Evolutionary conservation across 1,140 invertebrate genomes (phyloP), one percentile per base, ranked within the genome.

Genomic region (Drosophila erecta): DNA sequence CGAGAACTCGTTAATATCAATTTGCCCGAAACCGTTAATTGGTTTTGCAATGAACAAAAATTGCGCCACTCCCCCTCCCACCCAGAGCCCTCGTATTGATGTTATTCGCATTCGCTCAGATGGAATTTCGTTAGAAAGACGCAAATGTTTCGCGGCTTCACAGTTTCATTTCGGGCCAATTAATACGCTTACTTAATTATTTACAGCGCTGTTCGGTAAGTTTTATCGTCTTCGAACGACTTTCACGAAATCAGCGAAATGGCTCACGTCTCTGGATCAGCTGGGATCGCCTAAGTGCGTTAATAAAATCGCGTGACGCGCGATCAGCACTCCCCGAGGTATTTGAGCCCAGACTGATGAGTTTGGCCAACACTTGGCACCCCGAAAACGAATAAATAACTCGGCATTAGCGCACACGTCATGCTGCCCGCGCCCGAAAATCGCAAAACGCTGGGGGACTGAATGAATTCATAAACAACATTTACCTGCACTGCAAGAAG

Each of bases 41-140:
- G 85, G 81, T 90, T 90, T 90, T 90, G 86, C 85, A 90, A 90
- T 90, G 86, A 90, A 81, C 81, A 90, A 85, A 90, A 90, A 90
- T 89, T 89, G 78, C 84, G 79, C 80, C 85, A 89, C 84, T 79
- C 81, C n/a, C n/a, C n/a, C n/a, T n/a, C 62, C 74, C 47, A 30
- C 27, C 27, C 7, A 30, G 37, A 24, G 47, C 43, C 41, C 41
- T 49, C 53, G 33, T 59, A 38, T 41, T 35, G 56, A 41, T 76
- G 53, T 55, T 65, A 35, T 55, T 66, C 27, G 47, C 53, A 37
- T 35, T 41, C 33, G 17, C 3, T 73, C 60, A 56, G 41, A 61
- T 76, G 79, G 76, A 72, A 89, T 83, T 83, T 78, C 77, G 60
- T 54, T 76, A 43, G 30, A 57, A 57, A 62, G 50, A 50, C 64